Percentiles rank a stretch among this genome's conserved stretches.
phyloP scores from a whole-genome alignment of 2,797 vertebrate species.

The Clarias laeviceps region DNA sequence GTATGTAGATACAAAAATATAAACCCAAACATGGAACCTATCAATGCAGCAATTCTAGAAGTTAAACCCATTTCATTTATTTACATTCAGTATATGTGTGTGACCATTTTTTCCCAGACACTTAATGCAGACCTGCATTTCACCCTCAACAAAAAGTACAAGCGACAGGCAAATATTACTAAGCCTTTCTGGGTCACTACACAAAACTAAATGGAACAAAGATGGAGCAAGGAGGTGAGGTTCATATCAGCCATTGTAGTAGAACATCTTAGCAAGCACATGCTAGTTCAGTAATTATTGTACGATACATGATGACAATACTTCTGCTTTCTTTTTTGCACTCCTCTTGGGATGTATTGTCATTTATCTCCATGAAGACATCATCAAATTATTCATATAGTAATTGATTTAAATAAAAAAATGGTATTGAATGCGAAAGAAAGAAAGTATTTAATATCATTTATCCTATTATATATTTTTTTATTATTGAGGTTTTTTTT shows the following conservation, averaged over 20 bases:
- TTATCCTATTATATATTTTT: no score
- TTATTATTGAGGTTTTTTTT: no score
- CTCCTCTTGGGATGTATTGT: not conserved
- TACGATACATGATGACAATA: constrained; percentile 15
- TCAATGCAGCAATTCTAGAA: not conserved
- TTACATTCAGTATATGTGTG: not conserved
- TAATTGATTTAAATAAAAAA: not conserved
- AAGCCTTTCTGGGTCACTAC: constrained; percentile 53
- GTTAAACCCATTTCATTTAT: not conserved
- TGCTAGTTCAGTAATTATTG: constrained; percentile 30
- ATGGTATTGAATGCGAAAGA: not conserved
- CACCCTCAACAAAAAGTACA: not conserved
- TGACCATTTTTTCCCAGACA: not conserved
- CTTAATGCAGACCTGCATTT: constrained; percentile 36
- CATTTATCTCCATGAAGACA: not conserved
- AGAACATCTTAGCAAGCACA: constrained; percentile 6
- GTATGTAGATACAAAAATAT: not conserved
- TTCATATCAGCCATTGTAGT: constrained; percentile 18
- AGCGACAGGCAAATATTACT: not conserved
- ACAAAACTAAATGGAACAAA: constrained; percentile 25
- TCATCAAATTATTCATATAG: not conserved
- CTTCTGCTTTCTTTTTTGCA: not conserved
- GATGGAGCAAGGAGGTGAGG: constrained; percentile 8
- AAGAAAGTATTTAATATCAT: not conserved
- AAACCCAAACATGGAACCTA: not conserved